These are phyloP conservation scores for Drosophila parthenogenetica DNA, from an alignment of 2,888 invertebrate genomes.

Conservation along the genomic window DNA sequence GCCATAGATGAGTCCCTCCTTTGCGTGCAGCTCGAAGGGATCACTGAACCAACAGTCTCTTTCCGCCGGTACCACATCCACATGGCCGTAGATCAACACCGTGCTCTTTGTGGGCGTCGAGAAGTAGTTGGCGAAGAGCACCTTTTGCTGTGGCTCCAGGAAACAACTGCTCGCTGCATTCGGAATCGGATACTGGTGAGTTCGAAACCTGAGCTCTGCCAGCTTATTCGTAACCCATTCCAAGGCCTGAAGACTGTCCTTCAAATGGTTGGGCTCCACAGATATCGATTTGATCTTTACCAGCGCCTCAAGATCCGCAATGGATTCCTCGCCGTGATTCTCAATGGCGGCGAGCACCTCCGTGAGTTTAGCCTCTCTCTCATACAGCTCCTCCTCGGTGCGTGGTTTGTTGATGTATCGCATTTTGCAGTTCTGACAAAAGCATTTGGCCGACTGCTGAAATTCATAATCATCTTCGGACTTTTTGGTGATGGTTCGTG, in stretches of 20 bases:
- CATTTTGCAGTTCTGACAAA: constrained; percentile 18
- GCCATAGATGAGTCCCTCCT: constrained; percentile 33
- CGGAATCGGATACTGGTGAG: constrained; percentile 7
- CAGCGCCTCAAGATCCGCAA: constrained; percentile 27
- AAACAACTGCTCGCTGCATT: constrained; percentile 21
- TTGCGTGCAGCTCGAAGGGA: constrained; percentile 37
- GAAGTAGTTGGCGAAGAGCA: constrained; percentile 58
- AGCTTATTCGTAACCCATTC: constrained; percentile 39
- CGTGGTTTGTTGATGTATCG: not conserved
- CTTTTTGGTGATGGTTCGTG: not conserved
- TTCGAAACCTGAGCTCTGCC: constrained; percentile 32
- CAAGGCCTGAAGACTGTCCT: constrained; percentile 32
- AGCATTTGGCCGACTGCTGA: not conserved
- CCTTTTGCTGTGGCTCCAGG: constrained; percentile 19
- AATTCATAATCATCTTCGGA: not conserved
- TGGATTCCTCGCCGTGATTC: not conserved
- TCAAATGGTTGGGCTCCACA: constrained; percentile 4
- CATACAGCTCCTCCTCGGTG: not conserved
- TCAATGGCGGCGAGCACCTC: constrained; percentile 20
- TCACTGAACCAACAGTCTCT: constrained; percentile 44
- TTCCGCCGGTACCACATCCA: constrained; percentile 51
- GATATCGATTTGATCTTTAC: constrained; percentile 43
- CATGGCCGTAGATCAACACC: constrained; percentile 46
- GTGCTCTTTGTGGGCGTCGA: constrained; percentile 56
- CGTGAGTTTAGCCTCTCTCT: rapidly evolving